Base-by-base conservation (phyloP, 2,888 invertebrate genomes). In the Microplitis manilae region DNA sequence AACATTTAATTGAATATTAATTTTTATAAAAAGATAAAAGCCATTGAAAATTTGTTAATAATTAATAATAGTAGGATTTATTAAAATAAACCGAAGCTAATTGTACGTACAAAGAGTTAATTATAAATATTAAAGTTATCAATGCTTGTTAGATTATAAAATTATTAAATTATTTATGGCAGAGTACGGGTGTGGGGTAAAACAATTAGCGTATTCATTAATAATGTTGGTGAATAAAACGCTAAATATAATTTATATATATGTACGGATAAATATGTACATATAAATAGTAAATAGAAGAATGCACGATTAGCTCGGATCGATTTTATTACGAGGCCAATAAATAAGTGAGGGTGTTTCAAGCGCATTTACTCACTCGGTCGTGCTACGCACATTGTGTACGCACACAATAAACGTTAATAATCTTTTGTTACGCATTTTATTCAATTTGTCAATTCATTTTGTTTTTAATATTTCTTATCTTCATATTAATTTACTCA, bases 151-250 rank as follows among this genome's bases (percentile, higher is more conserved):
- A 65, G 38, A 65, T 65, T 20, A 65, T 13, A 30, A 65, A 65
- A 65, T 65, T 13, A 65, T 65, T 65, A 65, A 65, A 65, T 65
- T 65, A 65, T 30, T 65, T 13, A 65, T 65, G 65, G 38, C 38
- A 65, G 62, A 62, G 20, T 65, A 30, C 65, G 20, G 65, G 38
- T 65, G 65, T 65, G 20, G 65, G 20, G 65, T 4, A 30, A 65
- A 65, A 77, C 85, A 84, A 84, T 85, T 85, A 85, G 83, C 84
- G 81, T 41, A 71, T 83, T 85, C 83, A 84, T 85, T 85, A 84
- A 85, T 84, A 84, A 84, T 82, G 81, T 82, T 77, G 81, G 83
- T 83, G 84, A 85, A 85, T 85, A 85, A 83, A 82, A 80, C 74
- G 72, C 41, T 50, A 8, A 50, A 50, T 50, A 50, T 50, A 13